These are phyloP conservation scores for Panagrolaimus sp. DNA, from an alignment of 1,140 invertebrate genomes.

Conservation along the genomic window DNA sequence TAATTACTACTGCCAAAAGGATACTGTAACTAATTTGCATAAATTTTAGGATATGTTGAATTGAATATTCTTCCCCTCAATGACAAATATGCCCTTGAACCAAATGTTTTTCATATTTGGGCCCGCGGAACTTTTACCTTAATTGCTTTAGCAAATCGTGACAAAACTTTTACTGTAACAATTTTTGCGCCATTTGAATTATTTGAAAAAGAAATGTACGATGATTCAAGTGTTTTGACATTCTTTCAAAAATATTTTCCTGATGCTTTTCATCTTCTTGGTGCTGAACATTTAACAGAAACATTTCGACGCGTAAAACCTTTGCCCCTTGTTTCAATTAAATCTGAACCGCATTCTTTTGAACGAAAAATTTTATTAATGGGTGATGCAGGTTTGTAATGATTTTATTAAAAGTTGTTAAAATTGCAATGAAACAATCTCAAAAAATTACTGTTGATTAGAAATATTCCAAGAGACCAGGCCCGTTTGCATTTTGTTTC, in stretches of 20 bases:
- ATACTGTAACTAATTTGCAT: no score
- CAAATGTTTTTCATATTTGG: slow-evolving; percentile 92
- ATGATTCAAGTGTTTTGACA: slow-evolving; percentile 67
- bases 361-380: slow-evolving; percentile 73
- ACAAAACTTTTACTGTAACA: slow-evolving; percentile 87
- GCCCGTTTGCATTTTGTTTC: no score
- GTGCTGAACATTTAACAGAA: slow-evolving; percentile 62
- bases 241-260: slow-evolving; percentile 80
- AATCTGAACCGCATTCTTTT: slow-evolving; percentile 81
- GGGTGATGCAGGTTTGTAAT: slow-evolving; percentile 67
- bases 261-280: slow-evolving; percentile 78
- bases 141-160: slow-evolving; percentile 91
- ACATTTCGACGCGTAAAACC: slow-evolving; percentile 45
- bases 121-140: slow-evolving; percentile 90
- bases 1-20: no score
- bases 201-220: slow-evolving; percentile 69
- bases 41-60: slow-evolving; percentile 73
- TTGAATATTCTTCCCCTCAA: slow-evolving; percentile 73
- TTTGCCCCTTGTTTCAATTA: slow-evolving; percentile 58
- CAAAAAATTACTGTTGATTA: no score
- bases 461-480: no score
- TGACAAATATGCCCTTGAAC: slow-evolving; percentile 74
- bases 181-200: slow-evolving; percentile 84
- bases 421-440: no score
- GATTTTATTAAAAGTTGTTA: no score